Evolutionary conservation across 2,113 vertebrate species (phyloP).

Genomic region (Hystrix cristata): DNA sequence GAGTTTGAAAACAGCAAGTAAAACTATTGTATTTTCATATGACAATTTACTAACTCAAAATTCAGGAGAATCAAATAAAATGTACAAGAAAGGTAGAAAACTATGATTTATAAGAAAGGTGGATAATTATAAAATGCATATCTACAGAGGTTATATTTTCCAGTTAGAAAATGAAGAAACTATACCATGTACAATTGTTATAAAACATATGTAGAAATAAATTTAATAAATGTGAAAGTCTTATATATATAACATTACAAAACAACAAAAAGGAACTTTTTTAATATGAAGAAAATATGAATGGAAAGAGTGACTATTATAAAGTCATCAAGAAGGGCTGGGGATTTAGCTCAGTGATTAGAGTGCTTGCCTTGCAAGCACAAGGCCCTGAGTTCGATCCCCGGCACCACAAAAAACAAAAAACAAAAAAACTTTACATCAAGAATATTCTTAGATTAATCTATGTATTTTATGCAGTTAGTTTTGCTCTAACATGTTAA

Average conservation of each 20-base stretch:
- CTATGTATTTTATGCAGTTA: background rate
- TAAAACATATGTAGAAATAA: constrained; percentile 14
- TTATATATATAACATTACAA: background rate
- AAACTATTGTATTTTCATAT: background rate
- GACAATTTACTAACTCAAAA: constrained; percentile 4
- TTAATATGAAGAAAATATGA: background rate
- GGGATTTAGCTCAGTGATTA: too few relatives aligned
- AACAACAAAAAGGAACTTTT: background rate
- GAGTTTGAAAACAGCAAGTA: background rate
- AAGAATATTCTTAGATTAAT: background rate
- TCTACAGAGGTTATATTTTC: background rate
- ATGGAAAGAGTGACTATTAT: background rate
- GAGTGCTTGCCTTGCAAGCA: too few relatives aligned
- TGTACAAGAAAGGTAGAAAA: background rate
- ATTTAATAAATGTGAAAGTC: constrained; percentile 4
- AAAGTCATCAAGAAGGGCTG: too few relatives aligned
- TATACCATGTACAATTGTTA: background rate
- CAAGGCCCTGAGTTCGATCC: too few relatives aligned
- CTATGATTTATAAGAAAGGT: background rate
- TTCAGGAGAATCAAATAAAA: constrained; percentile 20
- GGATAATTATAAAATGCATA: background rate
- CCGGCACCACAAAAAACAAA: too few relatives aligned
- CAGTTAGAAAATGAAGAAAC: constrained; percentile 30
- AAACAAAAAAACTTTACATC: too few relatives aligned
- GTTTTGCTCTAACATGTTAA: background rate